Conservation (phyloP, 2,797 vertebrate genomes). For the Anniella stebbinsi region DNA sequence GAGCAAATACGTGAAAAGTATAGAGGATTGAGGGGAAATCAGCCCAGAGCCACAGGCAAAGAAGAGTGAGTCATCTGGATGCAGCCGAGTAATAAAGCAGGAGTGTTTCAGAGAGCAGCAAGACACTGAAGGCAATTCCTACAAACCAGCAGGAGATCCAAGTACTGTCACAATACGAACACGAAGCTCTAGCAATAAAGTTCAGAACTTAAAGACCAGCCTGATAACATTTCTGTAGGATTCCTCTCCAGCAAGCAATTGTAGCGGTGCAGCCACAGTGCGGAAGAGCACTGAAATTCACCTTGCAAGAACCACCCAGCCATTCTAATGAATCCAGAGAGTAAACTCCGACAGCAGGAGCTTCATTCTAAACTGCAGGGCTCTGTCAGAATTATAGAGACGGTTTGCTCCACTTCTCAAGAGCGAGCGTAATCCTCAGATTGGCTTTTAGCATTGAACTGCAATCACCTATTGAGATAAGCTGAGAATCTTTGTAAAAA, state of each 20-base stretch:
- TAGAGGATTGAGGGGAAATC: background rate
- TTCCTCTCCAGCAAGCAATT: background rate
- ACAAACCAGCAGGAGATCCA: constrained; percentile 33
- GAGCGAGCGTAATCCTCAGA: background rate
- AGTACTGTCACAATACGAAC: background rate
- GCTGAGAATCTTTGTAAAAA: background rate
- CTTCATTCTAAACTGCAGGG: background rate
- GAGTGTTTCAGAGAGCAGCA: constrained; percentile 51
- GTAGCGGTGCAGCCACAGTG: background rate
- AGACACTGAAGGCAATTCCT: background rate
- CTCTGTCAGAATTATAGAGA: background rate
- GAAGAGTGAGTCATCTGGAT: constrained; percentile 26
- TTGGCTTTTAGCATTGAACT: background rate
- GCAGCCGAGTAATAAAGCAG: constrained; percentile 59
- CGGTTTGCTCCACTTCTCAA: background rate
- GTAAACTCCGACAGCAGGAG: background rate
- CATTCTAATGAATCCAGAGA: background rate
- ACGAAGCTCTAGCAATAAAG: background rate
- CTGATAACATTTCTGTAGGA: constrained; percentile 6
- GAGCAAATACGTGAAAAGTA: constrained; percentile 8
- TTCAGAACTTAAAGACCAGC: background rate
- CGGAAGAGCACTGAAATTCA: background rate
- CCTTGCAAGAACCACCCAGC: constrained; percentile 9
- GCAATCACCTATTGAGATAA: constrained; percentile 12
- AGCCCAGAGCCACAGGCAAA: constrained; percentile 33